A percentile compares a stretch with the other conserved stretches of the same genome.
Evolutionary conservation across 2,888 invertebrate genomes (phyloP).

Genomic region (Notocelia uddmanniana): DNA sequence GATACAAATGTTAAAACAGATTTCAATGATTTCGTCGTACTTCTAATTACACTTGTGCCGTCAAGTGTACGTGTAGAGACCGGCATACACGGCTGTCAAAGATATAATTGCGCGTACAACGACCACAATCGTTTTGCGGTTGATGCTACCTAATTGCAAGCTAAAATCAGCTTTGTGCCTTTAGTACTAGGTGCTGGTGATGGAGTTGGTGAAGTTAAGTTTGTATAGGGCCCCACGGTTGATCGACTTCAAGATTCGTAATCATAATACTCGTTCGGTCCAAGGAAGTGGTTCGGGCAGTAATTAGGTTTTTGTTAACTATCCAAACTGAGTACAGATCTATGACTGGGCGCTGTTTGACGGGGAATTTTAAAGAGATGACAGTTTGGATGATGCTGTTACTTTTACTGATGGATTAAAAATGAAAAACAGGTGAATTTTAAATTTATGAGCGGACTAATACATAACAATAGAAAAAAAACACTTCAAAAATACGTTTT

Average conservation of each 20-base stretch:
- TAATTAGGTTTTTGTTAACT: constrained; percentile 71
- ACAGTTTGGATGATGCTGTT: constrained; percentile 18
- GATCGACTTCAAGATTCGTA: constrained; percentile 79
- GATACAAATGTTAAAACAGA: constrained; percentile 20
- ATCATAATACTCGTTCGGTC: constrained; percentile 71
- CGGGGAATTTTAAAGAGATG: constrained; percentile 18
- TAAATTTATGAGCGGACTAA: no score
- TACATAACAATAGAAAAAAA: no score
- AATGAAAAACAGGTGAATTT: background rate
- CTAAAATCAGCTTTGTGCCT: constrained; percentile 56
- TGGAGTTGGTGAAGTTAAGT: constrained; percentile 42
- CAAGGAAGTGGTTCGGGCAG: constrained; percentile 69
- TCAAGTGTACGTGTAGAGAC: constrained; percentile 66
- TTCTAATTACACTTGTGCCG: constrained; percentile 60
- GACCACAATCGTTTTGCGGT: constrained; percentile 65
- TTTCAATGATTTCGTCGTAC: constrained; percentile 32
- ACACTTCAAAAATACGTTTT: no score
- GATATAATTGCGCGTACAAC: constrained; percentile 81
- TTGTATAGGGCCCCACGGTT: constrained; percentile 72
- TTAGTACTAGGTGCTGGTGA: constrained; percentile 49
- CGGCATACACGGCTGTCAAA: constrained; percentile 77
- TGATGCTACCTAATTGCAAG: constrained; percentile 46
- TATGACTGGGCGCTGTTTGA: constrained; percentile 13
- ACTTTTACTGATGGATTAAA: background rate
- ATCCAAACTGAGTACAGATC: constrained; percentile 47